Base-by-base conservation (phyloP, 1,140 invertebrate species). In the Drosophila pachea region DNA sequence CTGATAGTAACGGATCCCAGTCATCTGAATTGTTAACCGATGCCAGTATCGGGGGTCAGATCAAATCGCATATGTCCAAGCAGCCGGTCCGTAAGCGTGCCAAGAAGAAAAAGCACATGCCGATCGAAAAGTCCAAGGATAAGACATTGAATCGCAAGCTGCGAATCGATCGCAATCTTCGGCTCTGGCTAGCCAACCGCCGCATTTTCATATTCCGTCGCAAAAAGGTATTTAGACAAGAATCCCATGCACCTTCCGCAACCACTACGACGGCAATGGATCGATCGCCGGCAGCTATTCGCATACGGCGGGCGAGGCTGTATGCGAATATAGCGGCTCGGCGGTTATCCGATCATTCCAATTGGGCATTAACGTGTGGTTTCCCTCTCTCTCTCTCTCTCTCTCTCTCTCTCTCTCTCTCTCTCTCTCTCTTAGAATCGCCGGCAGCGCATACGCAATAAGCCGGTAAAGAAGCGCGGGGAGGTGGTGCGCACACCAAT, bases 401-500 rank as follows among this genome's bases (percentile, higher is more conserved):
- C n/a, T n/a, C n/a, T n/a, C n/a, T n/a, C n/a, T n/a, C n/a, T n/a
- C n/a, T n/a, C n/a, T n/a, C n/a, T n/a, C n/a, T n/a, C n/a, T n/a
- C 22, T 16, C 12, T 22, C 8, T 8, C 4, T 33, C 0, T 56
- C 62, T 16, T 49, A 86, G 82, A 66, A 55, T 43, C 82, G 82
- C 9, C 76, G 82, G 16, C 73, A 78, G 7, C 82, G 77, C 22
- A 61, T 66, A 4, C 73, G 84, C 7, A 71, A 48, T 36, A 89
- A 87, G 69, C 68, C 74, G 9, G 31, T 69, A 0, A 71, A 86
- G 68, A 74, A 89, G 48, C 69, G 90, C 36, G 54, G 71, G 32
- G 79, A 84, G 16, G 50, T 77, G 43, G 70, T 76, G 29, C 84
- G 91, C 68, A 86, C 90, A 31, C 87, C 89, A 0, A 87, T 92